phyloP scores from a whole-genome alignment of 1,140 invertebrate genomes.

The Diorhabda carinulata region DNA sequence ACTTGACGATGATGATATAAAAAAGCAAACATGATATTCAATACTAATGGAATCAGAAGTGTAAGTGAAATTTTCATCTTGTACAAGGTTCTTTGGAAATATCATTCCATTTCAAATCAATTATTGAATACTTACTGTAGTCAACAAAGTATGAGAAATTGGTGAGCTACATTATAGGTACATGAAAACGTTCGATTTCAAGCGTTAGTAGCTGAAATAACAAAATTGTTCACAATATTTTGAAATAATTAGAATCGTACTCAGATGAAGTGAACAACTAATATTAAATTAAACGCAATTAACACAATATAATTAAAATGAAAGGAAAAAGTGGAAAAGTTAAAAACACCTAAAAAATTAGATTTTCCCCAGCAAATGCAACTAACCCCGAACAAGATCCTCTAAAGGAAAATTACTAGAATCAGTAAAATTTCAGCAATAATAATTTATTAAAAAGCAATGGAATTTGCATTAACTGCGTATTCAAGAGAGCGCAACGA shows the following conservation, averaged over 20 bases:
- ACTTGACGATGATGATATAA: background rate
- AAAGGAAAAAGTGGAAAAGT: no score
- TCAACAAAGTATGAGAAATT: background rate
- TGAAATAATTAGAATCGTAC: background rate
- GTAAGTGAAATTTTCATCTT: conserved; percentile 1
- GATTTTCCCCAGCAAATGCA: no score
- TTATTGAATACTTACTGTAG: background rate
- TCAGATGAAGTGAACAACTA: no score
- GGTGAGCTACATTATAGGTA: background rate
- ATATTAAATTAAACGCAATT: no score
- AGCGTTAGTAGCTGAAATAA: background rate
- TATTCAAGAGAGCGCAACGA: no score
- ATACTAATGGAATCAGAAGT: background rate
- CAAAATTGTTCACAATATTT: background rate
- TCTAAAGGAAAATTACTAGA: no score
- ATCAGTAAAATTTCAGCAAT: no score
- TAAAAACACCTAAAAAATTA: no score
- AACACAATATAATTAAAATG: no score
- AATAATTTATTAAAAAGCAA: no score
- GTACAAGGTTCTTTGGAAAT: background rate
- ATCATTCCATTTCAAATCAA: conserved; percentile 1
- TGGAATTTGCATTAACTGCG: no score
- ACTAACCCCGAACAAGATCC: no score
- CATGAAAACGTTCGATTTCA: background rate
- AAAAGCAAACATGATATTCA: background rate